These are phyloP conservation scores for Melanostoma mellinum DNA, from an alignment of 2,888 invertebrate species.

Conservation along the genomic window DNA sequence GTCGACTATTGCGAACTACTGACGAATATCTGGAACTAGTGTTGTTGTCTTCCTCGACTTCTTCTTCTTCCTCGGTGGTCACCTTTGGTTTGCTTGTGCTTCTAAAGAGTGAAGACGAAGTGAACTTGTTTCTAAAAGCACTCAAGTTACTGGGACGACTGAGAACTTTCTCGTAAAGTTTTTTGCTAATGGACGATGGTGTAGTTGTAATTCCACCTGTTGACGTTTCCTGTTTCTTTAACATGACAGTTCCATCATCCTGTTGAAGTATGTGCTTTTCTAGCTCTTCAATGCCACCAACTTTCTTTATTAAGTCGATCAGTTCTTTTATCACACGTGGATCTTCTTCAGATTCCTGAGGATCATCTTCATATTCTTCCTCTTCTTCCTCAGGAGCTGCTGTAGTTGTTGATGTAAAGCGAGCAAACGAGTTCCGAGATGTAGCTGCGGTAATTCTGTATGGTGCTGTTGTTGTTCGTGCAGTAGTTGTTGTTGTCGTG, in stretches of 20 bases:
- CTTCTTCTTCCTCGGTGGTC: constrained; percentile 40
- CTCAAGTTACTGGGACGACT: constrained; percentile 80
- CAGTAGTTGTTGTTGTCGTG: constrained; percentile 82
- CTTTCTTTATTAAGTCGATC: constrained; percentile 92
- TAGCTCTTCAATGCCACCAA: constrained; percentile 93
- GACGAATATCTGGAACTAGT: constrained; percentile 83
- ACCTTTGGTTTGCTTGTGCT: constrained; percentile 60
- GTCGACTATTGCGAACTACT: constrained; percentile 85
- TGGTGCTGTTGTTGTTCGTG: constrained; percentile 81
- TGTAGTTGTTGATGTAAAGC: constrained; percentile 82
- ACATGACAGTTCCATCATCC: constrained; percentile 83
- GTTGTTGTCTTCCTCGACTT: constrained; percentile 55
- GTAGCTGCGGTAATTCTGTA: constrained; percentile 82
- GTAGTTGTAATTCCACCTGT: constrained; percentile 82
- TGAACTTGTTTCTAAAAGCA: constrained; percentile 79
- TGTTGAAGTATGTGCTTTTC: constrained; percentile 88
- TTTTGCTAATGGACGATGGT: constrained; percentile 88
- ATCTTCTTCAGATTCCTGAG: constrained; percentile 82
- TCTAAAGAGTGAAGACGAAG: constrained; percentile 74
- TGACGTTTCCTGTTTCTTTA: constrained; percentile 79
- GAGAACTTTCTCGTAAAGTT: constrained; percentile 89
- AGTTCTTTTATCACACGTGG: constrained; percentile 89
- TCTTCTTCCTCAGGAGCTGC: constrained; percentile 82
- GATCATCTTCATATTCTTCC: constrained; percentile 83
- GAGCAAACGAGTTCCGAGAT: constrained; percentile 80